These are phyloP conservation scores for Etheostoma cragini DNA, from an alignment of 2,113 vertebrate genomes.

Conservation along the genomic window DNA sequence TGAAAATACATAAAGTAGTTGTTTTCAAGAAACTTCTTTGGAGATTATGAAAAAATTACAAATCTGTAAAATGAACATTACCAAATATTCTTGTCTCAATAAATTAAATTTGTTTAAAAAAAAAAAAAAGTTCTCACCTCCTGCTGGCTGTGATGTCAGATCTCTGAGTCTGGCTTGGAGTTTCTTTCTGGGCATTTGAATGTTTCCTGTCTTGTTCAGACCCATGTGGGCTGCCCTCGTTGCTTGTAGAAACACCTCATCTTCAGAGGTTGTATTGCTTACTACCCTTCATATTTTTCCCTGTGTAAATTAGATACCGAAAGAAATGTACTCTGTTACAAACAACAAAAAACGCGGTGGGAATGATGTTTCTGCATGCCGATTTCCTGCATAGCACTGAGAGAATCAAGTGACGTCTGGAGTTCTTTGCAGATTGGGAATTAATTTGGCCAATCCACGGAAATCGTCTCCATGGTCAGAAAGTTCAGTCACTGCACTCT, in stretches of 20 bases:
- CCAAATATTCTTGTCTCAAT: neutral
- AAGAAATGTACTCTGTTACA: slow-evolving; percentile 37
- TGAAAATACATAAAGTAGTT: neutral
- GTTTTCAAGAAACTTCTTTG: slow-evolving; percentile 19
- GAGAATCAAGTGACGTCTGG: slow-evolving; percentile 52
- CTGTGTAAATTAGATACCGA: slow-evolving; percentile 34
- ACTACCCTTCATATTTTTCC: slow-evolving; percentile 6
- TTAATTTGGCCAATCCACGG: slow-evolving; percentile 25
- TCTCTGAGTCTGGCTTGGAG: slow-evolving; percentile 60
- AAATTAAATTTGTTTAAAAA: neutral
- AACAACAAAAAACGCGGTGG: slow-evolving; percentile 24
- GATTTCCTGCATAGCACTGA: slow-evolving; percentile 46
- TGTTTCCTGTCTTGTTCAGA: slow-evolving; percentile 53
- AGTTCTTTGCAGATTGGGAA: slow-evolving; percentile 34
- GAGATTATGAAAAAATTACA: neutral
- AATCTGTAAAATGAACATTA: neutral
- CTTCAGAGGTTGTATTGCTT: slow-evolving; percentile 34
- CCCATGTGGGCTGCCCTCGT: slow-evolving; percentile 18
- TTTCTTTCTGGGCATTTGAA: slow-evolving; percentile 45
- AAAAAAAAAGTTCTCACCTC: neutral
- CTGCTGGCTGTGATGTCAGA: slow-evolving; percentile 47
- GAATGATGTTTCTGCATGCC: slow-evolving; percentile 56
- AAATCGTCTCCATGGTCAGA: slow-evolving; percentile 33
- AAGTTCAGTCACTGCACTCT: slow-evolving; percentile 62
- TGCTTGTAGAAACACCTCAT: slow-evolving; percentile 36